Base-by-base conservation (phyloP, 2,888 invertebrate genomes). In the Orthonychiurus folsomi region DNA sequence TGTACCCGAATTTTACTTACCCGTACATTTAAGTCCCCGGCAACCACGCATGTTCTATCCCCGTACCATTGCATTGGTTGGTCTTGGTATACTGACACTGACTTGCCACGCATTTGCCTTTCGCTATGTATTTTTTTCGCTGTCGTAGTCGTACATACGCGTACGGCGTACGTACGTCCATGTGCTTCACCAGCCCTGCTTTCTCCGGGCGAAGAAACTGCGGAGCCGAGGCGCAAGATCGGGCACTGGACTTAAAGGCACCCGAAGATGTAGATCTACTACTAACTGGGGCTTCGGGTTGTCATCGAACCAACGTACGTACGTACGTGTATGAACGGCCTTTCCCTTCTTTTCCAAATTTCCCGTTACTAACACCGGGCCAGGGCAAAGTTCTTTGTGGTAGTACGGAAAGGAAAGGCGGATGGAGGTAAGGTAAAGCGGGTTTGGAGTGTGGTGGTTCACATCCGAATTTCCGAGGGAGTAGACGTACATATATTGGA, bases 1-100 rank as follows among this genome's bases (percentile, higher is more conserved):
- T n/a, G 37, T 37, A 37, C 37, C 37, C 37, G 37, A 37, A 37
- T 37, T 37, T 37, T 37, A 37, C 37, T 37, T 37, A 37, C 37
- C 37, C 37, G 37, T 37, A 37, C 15, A 37, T 5, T 37, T 37
- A 37, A 37, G 15, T 5, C 37, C 5, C 15, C 15, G 37, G n/a
- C n/a, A 37, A 37, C 37, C 37, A 37, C 37, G 37, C 37, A 37
- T 37, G 37, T 37, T 37, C 37, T 37, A 37, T 37, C 37, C 5
- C 37, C 15, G 9, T 9, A 15, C 9, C 5, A 37, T 5, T 37
- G 37, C 5, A 15, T 9, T 37, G 37, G 9, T 37, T 9, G 37
- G 9, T 37, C 5, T 37, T 5, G 37, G 37, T 9, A 15, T 37
- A 37, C 5, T 9, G 37, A 15, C 37, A 37, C 15, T 37, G 37